These are phyloP conservation scores for Oppia nitens DNA, from an alignment of 1,140 invertebrate genomes.

Conservation along the genomic window DNA sequence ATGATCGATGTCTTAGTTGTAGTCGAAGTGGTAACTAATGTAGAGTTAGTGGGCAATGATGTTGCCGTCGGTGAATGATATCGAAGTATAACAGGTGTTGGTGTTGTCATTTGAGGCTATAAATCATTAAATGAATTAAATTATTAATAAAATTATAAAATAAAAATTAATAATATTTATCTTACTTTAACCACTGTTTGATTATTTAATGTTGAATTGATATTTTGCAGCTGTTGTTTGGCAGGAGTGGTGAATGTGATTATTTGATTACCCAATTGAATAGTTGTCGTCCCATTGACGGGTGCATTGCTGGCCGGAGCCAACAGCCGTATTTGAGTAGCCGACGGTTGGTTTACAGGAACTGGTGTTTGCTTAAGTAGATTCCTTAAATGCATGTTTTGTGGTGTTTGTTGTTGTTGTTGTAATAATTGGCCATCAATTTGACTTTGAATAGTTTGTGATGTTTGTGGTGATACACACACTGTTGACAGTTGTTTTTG, in stretches of 20 bases:
- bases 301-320: background rate
- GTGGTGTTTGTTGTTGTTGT: conserved; percentile 1
- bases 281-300: background rate
- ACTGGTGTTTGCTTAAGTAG: conserved; percentile 1
- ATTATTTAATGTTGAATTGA: background rate
- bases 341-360: background rate
- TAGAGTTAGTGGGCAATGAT: background rate
- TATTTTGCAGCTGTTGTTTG: conserved; percentile 4
- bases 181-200: background rate
- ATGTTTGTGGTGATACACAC: background rate
- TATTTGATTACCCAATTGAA: conserved; percentile 11
- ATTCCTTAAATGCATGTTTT: background rate
- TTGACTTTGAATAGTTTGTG: background rate
- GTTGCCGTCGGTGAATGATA: background rate
- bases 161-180: background rate
- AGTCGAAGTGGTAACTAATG: background rate
- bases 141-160: background rate
- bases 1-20: background rate
- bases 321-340: background rate
- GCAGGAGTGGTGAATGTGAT: conserved; percentile 6
- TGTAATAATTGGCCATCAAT: too few relatives aligned
- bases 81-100: background rate
- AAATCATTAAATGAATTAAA: background rate
- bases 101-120: background rate
- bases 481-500: background rate